Evolutionary conservation across 1,140 invertebrate species (phyloP), one percentile per base, ranked within the genome.

Genomic region (Hydropsyche tenuis): DNA sequence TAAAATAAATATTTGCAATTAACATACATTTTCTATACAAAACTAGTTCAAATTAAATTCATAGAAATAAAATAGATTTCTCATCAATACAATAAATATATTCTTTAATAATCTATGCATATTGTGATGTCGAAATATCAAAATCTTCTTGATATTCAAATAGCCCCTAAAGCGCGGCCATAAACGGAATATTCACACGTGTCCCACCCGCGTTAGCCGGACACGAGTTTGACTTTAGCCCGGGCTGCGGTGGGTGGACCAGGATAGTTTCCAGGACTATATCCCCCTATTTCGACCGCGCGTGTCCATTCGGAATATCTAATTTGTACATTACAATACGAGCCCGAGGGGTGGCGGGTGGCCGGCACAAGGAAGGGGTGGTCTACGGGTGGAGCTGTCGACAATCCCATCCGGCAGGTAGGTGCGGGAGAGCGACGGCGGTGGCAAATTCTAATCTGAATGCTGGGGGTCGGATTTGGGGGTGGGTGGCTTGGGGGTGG

Each of bases 231-330:
- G 56, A 60, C 56, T 60, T 60, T 60, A 25, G 9, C 20, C 48
- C 30, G 30, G 30, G 3, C n/a, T n/a, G n/a, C n/a, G 45, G 45
- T n/a, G 45, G 45, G 16, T 12, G 11, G 48, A 20, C n/a, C 18
- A 23, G 56, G 23, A 27, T 60, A 60, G 56, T 60, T 60, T 27
- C 65, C 43, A 48, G 14, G 16, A 30, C 43, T 46, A 16, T 7
- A 5, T 22, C 25, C 68, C 43, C 25, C 68, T 45, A 14, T 22
- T 42, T 20, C 11, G 43, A 45, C 48, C n/a, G 27, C 43, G 43
- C 75, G 75, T 77, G 75, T 74, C 73, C 75, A 77, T 77, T 77
- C 65, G 75, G 75, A 77, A 77, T 77, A 77, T 77, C 75, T 77
- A 77, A 77, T 77, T 77, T 77, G 75, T 77, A 77, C 75, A 74